Conservation (phyloP, 2,797 vertebrate species). For the Vultur gryphus region DNA sequence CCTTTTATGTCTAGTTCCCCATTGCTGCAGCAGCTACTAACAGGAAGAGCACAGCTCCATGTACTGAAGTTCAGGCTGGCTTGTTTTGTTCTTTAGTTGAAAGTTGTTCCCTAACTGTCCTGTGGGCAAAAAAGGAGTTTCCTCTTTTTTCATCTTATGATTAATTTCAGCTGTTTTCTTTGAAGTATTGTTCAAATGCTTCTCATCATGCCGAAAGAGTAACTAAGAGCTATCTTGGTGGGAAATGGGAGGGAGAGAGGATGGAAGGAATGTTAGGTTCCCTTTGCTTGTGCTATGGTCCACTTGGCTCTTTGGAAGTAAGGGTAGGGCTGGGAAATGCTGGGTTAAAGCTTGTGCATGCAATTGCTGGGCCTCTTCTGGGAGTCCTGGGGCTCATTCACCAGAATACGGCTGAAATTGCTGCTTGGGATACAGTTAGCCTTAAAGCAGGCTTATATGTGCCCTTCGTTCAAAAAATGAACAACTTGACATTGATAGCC, state of each 20-base stretch:
- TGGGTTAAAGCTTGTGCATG: neutral
- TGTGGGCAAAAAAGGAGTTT: neutral
- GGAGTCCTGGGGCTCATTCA: neutral
- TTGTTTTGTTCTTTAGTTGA: neutral
- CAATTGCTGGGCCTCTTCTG: neutral
- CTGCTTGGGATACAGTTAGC: neutral
- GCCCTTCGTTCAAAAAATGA: neutral
- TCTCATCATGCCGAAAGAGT: neutral
- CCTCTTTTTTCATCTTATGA: neutral
- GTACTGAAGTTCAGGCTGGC: neutral
- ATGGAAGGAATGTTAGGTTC: neutral
- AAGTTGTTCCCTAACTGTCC: neutral
- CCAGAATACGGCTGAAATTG: neutral
- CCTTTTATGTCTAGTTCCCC: neutral
- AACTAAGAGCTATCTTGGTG: neutral
- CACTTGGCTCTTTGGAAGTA: neutral
- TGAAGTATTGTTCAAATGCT: neutral
- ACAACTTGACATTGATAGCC: neutral
- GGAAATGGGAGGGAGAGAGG: neutral
- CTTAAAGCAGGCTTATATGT: neutral
- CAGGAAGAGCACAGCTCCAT: neutral
- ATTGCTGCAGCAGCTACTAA: neutral
- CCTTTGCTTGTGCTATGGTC: neutral
- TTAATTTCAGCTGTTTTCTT: neutral
- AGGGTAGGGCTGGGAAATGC: neutral